phyloP scores from a whole-genome alignment of 2,113 vertebrate genomes.

The Brachyhypopomus occidentalis region DNA sequence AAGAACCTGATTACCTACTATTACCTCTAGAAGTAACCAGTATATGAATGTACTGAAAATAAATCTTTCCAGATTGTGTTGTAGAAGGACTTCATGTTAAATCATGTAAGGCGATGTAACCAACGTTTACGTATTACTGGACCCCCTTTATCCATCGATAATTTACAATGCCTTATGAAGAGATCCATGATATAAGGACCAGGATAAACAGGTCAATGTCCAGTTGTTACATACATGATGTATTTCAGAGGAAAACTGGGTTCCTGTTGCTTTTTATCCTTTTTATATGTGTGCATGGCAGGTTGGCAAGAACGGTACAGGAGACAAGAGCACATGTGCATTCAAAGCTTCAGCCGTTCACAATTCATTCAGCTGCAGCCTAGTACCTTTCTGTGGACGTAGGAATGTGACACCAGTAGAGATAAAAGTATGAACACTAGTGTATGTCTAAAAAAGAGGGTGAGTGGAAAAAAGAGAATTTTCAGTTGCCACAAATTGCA shows the following conservation, averaged over 20 bases:
- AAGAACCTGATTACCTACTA: neutral
- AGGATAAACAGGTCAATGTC: slow-evolving; percentile 14
- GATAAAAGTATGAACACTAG: neutral
- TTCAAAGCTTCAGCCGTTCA: neutral
- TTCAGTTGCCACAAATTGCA: neutral
- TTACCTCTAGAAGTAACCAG: slow-evolving; percentile 11
- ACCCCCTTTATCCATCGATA: neutral
- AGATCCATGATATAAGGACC: slow-evolving; percentile 15
- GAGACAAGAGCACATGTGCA: slow-evolving; percentile 7
- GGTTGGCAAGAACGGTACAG: neutral
- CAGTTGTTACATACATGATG: neutral
- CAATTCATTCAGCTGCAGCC: slow-evolving; percentile 9
- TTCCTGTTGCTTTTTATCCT: neutral
- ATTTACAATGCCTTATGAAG: slow-evolving; percentile 30
- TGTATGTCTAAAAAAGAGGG: slow-evolving; percentile 20
- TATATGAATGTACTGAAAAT: slow-evolving; percentile 60
- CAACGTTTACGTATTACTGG: slow-evolving; percentile 4
- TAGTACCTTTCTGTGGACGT: neutral
- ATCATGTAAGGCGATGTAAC: slow-evolving; percentile 7
- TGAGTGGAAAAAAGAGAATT: neutral
- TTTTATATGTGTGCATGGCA: neutral
- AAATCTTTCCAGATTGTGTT: slow-evolving; percentile 57
- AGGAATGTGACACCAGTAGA: neutral
- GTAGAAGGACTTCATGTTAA: slow-evolving; percentile 18
- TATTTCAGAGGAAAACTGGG: neutral